Evolutionary conservation across 2,797 vertebrate species (phyloP).

Genomic region (Ammospiza maritima): DNA sequence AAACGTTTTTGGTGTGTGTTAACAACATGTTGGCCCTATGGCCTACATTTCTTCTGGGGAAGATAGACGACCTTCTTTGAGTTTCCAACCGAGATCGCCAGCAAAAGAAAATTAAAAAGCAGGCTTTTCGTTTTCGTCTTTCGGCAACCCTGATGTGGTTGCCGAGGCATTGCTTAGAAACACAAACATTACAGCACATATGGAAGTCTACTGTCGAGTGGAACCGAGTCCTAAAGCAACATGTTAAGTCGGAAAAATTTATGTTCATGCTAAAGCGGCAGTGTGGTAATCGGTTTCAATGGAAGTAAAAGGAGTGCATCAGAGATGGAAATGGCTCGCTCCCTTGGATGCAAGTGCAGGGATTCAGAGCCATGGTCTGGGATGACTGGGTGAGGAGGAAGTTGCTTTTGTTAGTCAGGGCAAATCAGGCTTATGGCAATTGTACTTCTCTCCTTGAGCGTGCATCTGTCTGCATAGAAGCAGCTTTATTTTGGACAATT

Average conservation of each 20-base stretch:
- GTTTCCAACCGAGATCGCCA: conserved; percentile 67
- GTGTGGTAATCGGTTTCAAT: conserved; percentile 64
- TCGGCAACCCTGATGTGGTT: conserved; percentile 62
- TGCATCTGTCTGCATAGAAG: not conserved
- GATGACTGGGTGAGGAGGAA: not conserved
- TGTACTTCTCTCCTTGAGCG: accelerated
- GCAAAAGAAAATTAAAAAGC: conserved; percentile 72
- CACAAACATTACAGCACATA: conserved; percentile 73
- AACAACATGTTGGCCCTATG: not conserved
- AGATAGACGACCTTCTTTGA: conserved; percentile 60
- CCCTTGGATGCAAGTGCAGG: conserved; percentile 17
- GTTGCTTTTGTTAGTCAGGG: not conserved
- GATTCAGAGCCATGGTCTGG: not conserved
- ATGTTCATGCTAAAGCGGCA: conserved; percentile 62
- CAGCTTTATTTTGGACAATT: not conserved
- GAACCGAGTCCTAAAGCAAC: conserved; percentile 73
- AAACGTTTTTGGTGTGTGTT: conserved; percentile 34
- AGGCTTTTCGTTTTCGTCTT: conserved; percentile 52
- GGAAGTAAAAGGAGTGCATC: conserved; percentile 49
- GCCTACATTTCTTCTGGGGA: conserved; percentile 16
- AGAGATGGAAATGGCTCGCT: conserved; percentile 9
- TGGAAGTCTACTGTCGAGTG: conserved; percentile 69
- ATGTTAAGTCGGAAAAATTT: conserved; percentile 70
- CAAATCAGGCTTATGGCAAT: not conserved
- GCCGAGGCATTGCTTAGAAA: conserved; percentile 67